Evolutionary conservation across 2,113 vertebrate species (phyloP), one percentile per base, ranked within the genome.

Genomic region (Solea senegalensis): DNA sequence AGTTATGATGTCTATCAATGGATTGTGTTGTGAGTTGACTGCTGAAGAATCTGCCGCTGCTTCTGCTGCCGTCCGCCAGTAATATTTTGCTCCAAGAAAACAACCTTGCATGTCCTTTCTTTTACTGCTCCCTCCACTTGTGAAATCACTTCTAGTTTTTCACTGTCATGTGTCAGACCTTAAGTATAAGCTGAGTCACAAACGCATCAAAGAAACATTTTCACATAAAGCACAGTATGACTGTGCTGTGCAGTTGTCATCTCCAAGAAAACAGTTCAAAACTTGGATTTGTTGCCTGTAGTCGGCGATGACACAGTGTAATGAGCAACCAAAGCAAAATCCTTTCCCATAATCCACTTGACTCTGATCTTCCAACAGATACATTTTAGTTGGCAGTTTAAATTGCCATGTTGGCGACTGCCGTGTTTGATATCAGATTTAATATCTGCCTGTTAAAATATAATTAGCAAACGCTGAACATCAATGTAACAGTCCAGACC

Each of bases 51-150:
- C 27, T 39, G 9, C 41, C 44, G 68, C 48, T 54, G 8, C 15
- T 52, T 62, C 21, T 44, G 34, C 56, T 60, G 28, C 51, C 74
- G 73, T 27, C 58, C 61, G n/a, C 43, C 69, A 4, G 9, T 21
- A 0, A 49, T 85, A 80, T 88, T 88, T 85, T 70, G 46, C 49
- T 72, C 69, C 65, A 62, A 89, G 64, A 77, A 76, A 60, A 70
- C 41, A 51, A 57, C 54, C 57, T 60, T 54, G 57, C 12, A 4
- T 62, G 51, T 21, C 50, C 13, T 78, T 65, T 82, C 70, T 75
- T 62, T 82, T 74, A 80, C 70, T 60, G 69, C 75, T 85, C 61
- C 80, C 57, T 66, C 43, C 1, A 8, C 39, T 39, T 63, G 26
- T 66, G 53, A 71, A 69, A 55, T 66, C 62, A 48, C 45, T 54